Evolutionary conservation across 2,113 vertebrate genomes (phyloP).

Genomic region (Chrysochloris asiatica): DNA sequence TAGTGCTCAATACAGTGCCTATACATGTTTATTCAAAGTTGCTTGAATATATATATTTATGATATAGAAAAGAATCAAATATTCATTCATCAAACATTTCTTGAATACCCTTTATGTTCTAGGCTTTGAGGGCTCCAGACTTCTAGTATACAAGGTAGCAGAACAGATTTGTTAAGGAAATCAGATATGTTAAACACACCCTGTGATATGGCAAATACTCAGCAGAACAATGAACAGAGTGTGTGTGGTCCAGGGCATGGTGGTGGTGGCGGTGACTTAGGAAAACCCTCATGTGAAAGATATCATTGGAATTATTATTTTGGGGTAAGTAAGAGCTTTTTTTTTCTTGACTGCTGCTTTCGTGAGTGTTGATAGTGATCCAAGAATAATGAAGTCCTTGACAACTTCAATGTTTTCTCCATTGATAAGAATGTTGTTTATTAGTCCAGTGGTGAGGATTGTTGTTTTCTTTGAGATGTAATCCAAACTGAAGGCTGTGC

Average conservation of each 20-base stretch:
- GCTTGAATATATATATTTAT: not conserved
- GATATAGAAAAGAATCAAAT: not conserved
- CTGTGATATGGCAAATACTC: not conserved
- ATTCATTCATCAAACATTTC: not conserved
- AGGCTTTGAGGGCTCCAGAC: not conserved
- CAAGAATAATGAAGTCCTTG: too few relatives aligned
- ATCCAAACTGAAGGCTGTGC: too few relatives aligned
- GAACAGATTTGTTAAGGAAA: slow-evolving; percentile 37
- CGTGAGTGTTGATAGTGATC: too few relatives aligned
- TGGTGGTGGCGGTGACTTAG: not conserved
- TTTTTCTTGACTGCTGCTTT: too few relatives aligned
- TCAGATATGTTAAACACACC: slow-evolving; percentile 4
- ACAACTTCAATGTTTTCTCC: too few relatives aligned
- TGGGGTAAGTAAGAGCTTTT: not conserved
- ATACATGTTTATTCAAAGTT: slow-evolving; percentile 13
- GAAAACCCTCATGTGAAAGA: not conserved
- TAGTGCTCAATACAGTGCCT: not conserved
- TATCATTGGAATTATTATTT: not conserved
- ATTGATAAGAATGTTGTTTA: too few relatives aligned
- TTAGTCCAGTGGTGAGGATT: too few relatives aligned
- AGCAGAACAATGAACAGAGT: not conserved
- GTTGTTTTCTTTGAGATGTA: too few relatives aligned
- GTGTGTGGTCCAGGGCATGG: not conserved
- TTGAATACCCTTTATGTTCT: not conserved
- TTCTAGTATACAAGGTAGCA: not conserved